These are phyloP conservation scores for Temnothorax nylanderi DNA, from an alignment of 1,140 invertebrate genomes.

Conservation along the genomic window DNA sequence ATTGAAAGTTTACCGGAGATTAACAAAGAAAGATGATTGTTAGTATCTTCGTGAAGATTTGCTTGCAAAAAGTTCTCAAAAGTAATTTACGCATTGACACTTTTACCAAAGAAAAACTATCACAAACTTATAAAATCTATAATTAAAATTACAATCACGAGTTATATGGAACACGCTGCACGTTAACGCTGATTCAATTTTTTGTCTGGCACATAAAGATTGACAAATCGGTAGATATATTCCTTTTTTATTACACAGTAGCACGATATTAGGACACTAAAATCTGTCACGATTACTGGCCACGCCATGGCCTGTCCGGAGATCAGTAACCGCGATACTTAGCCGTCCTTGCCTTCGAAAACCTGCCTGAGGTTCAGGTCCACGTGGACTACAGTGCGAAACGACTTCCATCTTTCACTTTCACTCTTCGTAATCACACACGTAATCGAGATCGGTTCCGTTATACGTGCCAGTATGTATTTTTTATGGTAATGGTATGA, in stretches of 20 bases:
- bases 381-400: slow-evolving; percentile 69
- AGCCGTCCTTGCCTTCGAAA: slow-evolving; percentile 36
- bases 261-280: neutral
- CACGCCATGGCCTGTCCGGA: neutral
- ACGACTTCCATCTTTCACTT: slow-evolving; percentile 72
- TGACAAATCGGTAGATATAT: neutral
- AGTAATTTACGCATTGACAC: neutral
- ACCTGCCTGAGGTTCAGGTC: slow-evolving; percentile 44
- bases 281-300: neutral
- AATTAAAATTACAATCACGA: slow-evolving; percentile 6
- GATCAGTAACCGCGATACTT: slow-evolving; percentile 51
- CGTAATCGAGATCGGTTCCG: slow-evolving; percentile 36
- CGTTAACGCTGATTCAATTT: neutral
- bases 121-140: neutral
- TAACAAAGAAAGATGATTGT: neutral
- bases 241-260: slow-evolving; percentile 12
- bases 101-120: neutral
- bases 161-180: neutral
- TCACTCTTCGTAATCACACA: slow-evolving; percentile 68
- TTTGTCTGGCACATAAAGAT: neutral
- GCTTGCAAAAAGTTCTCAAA: neutral
- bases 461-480: neutral
- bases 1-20: neutral
- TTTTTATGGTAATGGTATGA: neutral
- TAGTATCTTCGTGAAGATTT: neutral